Conservation (phyloP, 92 coral and sea anemone species). For the Pocillopora grandis region DNA sequence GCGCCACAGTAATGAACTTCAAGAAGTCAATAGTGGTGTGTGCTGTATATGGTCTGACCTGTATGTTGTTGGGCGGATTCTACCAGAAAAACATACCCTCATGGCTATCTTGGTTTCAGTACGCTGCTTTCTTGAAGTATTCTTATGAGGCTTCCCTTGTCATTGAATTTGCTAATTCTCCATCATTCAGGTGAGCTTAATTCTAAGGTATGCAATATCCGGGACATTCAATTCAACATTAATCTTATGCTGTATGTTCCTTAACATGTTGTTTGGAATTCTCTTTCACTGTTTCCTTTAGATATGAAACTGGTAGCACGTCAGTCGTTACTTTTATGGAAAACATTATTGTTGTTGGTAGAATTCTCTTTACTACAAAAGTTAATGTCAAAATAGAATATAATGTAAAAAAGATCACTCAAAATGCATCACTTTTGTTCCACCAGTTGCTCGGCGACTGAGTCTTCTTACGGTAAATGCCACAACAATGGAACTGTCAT, state of each 20-base stretch:
- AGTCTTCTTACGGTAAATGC: slow-evolving; percentile 67
- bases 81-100: slow-evolving; percentile 81
- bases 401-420: no score
- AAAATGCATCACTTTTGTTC: neutral
- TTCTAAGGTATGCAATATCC: neutral
- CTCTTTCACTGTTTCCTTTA: no score
- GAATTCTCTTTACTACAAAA: no score
- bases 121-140: slow-evolving; percentile 67
- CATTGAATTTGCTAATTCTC: slow-evolving; percentile 75
- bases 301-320: no score
- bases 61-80: slow-evolving; percentile 92
- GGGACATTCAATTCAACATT: no score
- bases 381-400: no score
- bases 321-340: no score
- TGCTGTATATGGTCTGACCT: slow-evolving; percentile 63
- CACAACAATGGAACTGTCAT: slow-evolving; percentile 72
- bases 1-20: slow-evolving; percentile 87
- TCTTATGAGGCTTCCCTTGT: slow-evolving; percentile 70
- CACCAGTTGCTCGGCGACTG: slow-evolving; percentile 49
- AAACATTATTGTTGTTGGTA: no score
- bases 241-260: no score
- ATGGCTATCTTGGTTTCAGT: slow-evolving; percentile 84
- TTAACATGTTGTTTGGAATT: no score
- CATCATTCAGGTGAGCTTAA: slow-evolving; percentile 59
- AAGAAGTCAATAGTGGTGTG: slow-evolving; percentile 82